Evolutionary conservation across 2,797 vertebrate species (phyloP).

Genomic region (Sorex maritimensis): DNA sequence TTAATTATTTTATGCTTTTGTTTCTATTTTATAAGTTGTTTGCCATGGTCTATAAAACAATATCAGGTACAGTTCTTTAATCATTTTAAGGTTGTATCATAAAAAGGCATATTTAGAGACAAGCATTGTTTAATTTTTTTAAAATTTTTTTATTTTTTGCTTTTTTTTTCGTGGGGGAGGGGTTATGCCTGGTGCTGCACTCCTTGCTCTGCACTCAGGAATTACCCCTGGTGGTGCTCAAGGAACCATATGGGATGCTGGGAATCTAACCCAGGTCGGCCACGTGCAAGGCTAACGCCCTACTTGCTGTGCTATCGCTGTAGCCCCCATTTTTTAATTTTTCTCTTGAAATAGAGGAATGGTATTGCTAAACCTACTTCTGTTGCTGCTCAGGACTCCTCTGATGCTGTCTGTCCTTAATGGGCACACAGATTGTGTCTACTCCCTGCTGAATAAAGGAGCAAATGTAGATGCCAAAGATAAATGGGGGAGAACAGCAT

Average conservation of each 20-base stretch:
- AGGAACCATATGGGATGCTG: too few relatives aligned
- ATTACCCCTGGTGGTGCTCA: too few relatives aligned
- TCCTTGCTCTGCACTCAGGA: too few relatives aligned
- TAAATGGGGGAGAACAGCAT: constrained; percentile 97
- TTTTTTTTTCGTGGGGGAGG: too few relatives aligned
- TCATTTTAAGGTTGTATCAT: constrained; percentile 3
- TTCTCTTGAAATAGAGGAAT: not conserved
- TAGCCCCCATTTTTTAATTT: too few relatives aligned
- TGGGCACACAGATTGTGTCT: constrained; percentile 98
- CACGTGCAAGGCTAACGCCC: too few relatives aligned
- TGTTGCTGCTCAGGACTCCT: constrained; percentile 93
- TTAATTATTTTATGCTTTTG: constrained; percentile 63
- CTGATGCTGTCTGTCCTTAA: constrained; percentile 98
- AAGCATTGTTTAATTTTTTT: not conserved
- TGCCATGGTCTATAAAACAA: constrained; percentile 46
- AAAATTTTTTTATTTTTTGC: too few relatives aligned
- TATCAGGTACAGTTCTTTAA: not conserved
- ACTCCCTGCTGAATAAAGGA: constrained; percentile 98
- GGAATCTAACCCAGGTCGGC: too few relatives aligned
- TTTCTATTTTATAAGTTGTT: not conserved
- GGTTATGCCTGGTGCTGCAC: too few relatives aligned
- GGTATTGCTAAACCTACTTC: constrained; percentile 51
- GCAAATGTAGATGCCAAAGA: constrained; percentile 99
- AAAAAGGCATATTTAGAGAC: constrained; percentile 9
- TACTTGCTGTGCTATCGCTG: too few relatives aligned